phyloP scores from a whole-genome alignment of 2,797 vertebrate species.

The Glyptemys insculpta region DNA sequence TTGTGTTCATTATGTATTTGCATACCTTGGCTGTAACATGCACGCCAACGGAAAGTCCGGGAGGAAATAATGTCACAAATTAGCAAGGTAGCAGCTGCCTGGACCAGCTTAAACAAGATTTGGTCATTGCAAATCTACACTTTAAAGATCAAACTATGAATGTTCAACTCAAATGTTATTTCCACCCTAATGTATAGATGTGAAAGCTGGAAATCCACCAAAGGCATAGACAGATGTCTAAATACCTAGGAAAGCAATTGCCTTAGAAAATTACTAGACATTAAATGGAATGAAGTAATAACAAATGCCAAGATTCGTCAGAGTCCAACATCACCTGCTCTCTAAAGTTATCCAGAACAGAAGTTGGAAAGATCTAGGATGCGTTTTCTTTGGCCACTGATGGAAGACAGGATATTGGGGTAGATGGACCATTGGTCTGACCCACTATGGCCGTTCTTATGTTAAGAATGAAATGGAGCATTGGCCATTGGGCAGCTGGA shows the following conservation, averaged over 20 bases:
- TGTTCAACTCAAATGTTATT: not conserved
- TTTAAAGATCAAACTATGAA: not conserved
- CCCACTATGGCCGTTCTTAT: no score
- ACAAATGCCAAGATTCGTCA: not conserved
- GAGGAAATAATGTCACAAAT: not conserved
- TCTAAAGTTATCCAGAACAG: not conserved
- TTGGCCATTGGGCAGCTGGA: no score
- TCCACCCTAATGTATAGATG: not conserved
- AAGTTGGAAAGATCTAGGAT: not conserved
- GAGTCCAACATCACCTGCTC: not conserved
- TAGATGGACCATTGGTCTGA: no score
- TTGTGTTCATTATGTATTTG: not conserved
- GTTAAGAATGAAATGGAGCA: not conserved
- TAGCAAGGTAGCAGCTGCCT: not conserved
- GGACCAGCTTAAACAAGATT: not conserved
- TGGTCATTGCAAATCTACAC: not conserved
- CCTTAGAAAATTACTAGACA: not conserved
- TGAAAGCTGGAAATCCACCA: not conserved
- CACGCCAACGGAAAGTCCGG: not conserved
- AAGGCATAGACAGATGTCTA: not conserved
- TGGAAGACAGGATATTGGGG: no score
- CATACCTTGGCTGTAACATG: not conserved
- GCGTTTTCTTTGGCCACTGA: no score
- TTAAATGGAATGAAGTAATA: not conserved
- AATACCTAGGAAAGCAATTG: no score